Evolutionary conservation across 2,797 vertebrate genomes (phyloP), one percentile per base, ranked within the genome.

Genomic region (Tragelaphus eurycerus): DNA sequence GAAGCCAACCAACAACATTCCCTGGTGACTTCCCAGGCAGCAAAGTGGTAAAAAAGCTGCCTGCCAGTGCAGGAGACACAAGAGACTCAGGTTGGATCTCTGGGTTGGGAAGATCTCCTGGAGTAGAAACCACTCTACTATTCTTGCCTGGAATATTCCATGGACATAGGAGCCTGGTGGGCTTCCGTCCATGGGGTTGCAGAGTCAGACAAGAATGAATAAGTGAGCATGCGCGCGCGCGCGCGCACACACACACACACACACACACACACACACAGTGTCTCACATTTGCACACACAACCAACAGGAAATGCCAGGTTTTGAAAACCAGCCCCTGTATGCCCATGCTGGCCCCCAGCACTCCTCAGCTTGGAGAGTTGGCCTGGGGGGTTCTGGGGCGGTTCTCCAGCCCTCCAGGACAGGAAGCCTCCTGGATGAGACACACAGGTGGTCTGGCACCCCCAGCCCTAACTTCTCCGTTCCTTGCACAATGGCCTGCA

Each of bases 181-280:
- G 38, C 71, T 74, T 43, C 38, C 3, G 12, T 7, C 21, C 21
- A 4, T 25, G 38, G 71, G 38, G 71, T 13, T 43, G 38, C 38
- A 74, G 21, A 74, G 67, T 74, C 71, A 74, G 71, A 13, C 21
- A 25, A 6, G 67, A 43, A 21, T 38, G 64, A 74, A 38, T 14
- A 74, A 25, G 23, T 43, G 38, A 74, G 67, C 38, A 74, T 25
- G 38, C 0, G 1, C 0, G 5, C 13, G 48, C 11, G 11, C 11
- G 3, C 48, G 4, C 7, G 0, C n/a, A n/a, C n/a, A n/a, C n/a
- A 43, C 71, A 74, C 31, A 4, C 3, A 29, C 23, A 10, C 14
- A 2, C 59, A 1, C 7, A n/a, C 62, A 64, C 7, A 64, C 13
- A 64, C 13, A 62, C 13, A 62, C 0, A 64, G 31, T n/a, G 31